A percentile compares a stretch with the other conserved stretches of the same genome.
phyloP scores from a whole-genome alignment of 2,797 vertebrate genomes.

The Eulemur mongoz region DNA sequence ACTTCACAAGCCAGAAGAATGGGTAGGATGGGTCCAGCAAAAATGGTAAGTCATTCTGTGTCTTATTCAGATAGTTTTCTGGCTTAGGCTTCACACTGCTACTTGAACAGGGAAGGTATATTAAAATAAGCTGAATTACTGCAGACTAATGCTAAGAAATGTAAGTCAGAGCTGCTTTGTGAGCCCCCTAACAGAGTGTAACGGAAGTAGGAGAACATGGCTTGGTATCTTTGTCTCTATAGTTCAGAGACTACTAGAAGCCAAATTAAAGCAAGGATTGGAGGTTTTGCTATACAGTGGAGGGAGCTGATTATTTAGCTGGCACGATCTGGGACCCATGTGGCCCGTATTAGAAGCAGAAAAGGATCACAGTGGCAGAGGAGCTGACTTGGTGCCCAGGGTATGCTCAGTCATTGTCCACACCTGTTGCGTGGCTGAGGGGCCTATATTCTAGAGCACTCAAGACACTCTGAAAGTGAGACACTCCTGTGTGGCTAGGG shows the following conservation, averaged over 20 bases:
- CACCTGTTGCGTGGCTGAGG: not conserved
- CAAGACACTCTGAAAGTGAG: not conserved
- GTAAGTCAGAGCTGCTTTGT: not conserved
- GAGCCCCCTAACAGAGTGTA: not conserved
- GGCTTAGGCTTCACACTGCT: not conserved
- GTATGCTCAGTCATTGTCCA: not conserved
- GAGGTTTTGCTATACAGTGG: not conserved
- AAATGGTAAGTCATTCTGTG: not conserved
- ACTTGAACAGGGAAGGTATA: not conserved
- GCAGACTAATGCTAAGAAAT: not conserved
- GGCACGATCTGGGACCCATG: not conserved
- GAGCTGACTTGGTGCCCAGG: not conserved
- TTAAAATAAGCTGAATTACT: not conserved
- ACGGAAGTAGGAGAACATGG: not conserved
- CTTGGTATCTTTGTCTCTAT: not conserved
- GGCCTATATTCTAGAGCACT: not conserved
- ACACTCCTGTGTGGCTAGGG: not conserved
- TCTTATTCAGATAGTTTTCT: not conserved
- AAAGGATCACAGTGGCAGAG: not conserved
- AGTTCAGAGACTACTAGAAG: not conserved
- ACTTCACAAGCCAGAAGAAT: not conserved
- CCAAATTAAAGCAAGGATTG: not conserved
- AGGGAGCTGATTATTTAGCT: not conserved
- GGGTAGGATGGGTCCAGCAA: not conserved
- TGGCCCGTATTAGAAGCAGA: not conserved